Base-by-base conservation (phyloP, 2,113 vertebrate species). In the Engystomops pustulosus region DNA sequence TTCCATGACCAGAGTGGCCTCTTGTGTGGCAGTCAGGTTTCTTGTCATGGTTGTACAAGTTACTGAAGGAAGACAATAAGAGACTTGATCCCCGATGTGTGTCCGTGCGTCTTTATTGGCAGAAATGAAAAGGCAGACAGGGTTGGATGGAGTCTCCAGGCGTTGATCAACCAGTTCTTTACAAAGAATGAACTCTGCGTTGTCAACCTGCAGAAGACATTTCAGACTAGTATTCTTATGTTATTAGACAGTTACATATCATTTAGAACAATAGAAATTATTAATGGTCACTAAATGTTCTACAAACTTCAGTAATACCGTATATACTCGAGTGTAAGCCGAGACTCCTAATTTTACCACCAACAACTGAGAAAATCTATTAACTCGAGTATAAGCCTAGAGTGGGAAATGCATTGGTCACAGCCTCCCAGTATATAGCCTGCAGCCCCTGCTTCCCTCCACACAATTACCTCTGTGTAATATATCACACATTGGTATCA, bases 121-220 rank as follows among this genome's bases (percentile, higher is more conserved):
- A 85, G 92, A 86, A 84, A 83, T 80, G 20, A 92, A 89, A 69
- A 94, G 88, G 71, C 87, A 92, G 80, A 91, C 80, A 0, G 93
- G 82, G 3, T 89, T 94, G 79, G 88, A 15, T 0, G 91, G 86
- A 72, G 90, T 85, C 74, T 10, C 85, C 1, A 95, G 91, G 75
- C 93, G 89, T 72, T 90, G 86, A 68, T 92, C 91, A 78, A 92
- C 92, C 3, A 88, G 89, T 85, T 94, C 93, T 86, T 92, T 94
- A 87, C 95, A 95, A 88, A 51, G 85, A 71, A 90, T 91, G 53
- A 93, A 91, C 81, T 94, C 89, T 0, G 58, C 23, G 8, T 89
- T 92, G 45, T 89, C 89, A 0, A 94, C 85, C 93, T 94, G 87
- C 32, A 80, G 82, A 30, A 72, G 6, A 81, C 32, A 44, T 41